phyloP scores from a whole-genome alignment of 2,888 invertebrate species.

The Rhamphomyia laevipes region DNA sequence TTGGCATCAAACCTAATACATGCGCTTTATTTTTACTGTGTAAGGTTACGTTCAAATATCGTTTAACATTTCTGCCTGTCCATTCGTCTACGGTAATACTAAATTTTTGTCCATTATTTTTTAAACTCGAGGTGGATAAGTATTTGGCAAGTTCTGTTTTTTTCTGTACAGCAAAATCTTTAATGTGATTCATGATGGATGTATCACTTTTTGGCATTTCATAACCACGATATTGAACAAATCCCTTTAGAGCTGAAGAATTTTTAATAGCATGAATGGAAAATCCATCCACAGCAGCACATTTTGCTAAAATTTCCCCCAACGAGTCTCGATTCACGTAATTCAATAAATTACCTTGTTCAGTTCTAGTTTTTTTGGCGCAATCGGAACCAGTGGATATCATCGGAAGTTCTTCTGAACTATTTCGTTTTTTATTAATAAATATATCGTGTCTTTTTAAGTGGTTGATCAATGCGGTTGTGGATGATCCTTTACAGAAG shows the following conservation, averaged over 20 bases:
- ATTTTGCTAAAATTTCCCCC: background rate
- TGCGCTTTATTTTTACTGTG: background rate
- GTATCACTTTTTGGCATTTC: constrained; percentile 3
- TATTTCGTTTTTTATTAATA: background rate
- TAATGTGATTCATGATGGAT: background rate
- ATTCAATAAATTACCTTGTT: constrained; percentile 1
- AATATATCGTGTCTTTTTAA: background rate
- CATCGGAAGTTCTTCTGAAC: background rate
- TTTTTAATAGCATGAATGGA: background rate
- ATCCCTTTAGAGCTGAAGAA: background rate
- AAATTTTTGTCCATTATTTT: constrained; percentile 1
- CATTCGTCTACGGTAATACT: constrained; percentile 1
- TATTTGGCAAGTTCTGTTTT: background rate
- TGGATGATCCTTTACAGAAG: background rate
- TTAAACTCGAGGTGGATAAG: background rate
- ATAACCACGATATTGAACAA: background rate
- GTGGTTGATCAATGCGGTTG: background rate
- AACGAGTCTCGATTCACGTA: background rate
- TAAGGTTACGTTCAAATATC: background rate
- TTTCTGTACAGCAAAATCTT: background rate
- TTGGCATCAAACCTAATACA: background rate
- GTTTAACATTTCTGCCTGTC: background rate
- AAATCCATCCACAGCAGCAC: constrained; percentile 1
- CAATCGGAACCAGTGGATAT: background rate
- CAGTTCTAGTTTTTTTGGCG: background rate